phyloP scores from a whole-genome alignment of 2,797 vertebrate genomes.

The Amphiprion clarkii region DNA sequence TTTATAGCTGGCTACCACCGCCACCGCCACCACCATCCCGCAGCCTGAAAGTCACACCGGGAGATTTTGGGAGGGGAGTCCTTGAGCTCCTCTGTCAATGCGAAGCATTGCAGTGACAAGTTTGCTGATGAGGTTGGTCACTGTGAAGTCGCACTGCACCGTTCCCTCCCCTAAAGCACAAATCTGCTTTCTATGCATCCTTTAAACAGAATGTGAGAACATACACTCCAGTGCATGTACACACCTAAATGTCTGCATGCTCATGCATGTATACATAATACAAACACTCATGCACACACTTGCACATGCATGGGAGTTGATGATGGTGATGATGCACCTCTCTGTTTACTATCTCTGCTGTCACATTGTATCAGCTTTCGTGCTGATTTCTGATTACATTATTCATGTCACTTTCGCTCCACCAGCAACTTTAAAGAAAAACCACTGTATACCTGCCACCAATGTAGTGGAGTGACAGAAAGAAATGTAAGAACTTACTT shows the following conservation, averaged over 20 bases:
- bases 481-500: conserved; percentile 67
- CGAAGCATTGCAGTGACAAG: conserved; percentile 76
- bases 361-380: not conserved
- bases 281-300: conserved; percentile 18
- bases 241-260: not conserved
- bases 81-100: conserved; percentile 75
- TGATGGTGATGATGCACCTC: not conserved
- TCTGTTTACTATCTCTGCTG: not conserved
- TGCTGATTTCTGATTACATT: conserved; percentile 3
- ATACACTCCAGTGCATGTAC: not conserved
- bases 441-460: conserved; percentile 10
- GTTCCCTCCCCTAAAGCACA: conserved; percentile 48
- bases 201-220: conserved; percentile 25
- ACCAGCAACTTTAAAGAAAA: conserved; percentile 20
- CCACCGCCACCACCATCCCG: conserved; percentile 52
- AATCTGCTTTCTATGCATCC: conserved; percentile 25
- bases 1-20: conserved; percentile 75
- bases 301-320: conserved; percentile 22
- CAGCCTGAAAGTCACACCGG: conserved; percentile 81
- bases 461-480: not conserved
- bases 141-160: conserved; percentile 79
- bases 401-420: conserved; percentile 13
- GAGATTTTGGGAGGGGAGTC: conserved; percentile 73
- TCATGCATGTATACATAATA: conserved; percentile 6
- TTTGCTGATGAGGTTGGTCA: conserved; percentile 78